Evolutionary conservation across 2,113 vertebrate genomes (phyloP).

Genomic region (Catharus minimus): DNA sequence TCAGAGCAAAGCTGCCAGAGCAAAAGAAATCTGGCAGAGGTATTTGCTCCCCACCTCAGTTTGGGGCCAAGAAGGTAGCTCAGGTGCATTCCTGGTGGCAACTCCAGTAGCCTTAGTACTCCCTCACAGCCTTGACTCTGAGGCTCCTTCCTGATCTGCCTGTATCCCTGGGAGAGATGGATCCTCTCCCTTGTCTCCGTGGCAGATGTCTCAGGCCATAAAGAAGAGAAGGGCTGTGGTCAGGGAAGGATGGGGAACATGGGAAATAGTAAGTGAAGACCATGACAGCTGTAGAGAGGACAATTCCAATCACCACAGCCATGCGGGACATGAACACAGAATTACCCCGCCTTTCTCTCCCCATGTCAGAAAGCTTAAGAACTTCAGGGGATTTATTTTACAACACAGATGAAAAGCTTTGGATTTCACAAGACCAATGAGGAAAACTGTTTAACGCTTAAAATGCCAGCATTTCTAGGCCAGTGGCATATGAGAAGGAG

Average conservation of each 20-base stretch:
- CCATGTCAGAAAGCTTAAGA: background rate
- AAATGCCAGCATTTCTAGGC: background rate
- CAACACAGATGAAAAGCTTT: background rate
- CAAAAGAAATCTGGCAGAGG: background rate
- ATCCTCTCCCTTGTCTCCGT: background rate
- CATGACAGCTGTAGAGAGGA: background rate
- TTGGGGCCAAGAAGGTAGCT: background rate
- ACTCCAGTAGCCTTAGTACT: background rate
- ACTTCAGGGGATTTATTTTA: background rate
- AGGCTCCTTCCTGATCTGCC: background rate
- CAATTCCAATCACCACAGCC: background rate
- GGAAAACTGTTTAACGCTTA: background rate
- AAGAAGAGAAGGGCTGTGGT: background rate
- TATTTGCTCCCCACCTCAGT: background rate
- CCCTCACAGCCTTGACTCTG: background rate
- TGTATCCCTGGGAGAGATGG: rapidly evolving
- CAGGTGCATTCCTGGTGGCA: background rate
- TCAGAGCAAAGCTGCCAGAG: background rate
- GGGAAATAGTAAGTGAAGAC: background rate
- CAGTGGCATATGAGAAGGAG: background rate
- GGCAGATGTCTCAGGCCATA: background rate
- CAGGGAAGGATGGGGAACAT: background rate
- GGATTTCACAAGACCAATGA: background rate
- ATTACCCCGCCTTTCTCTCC: background rate
- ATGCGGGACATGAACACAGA: background rate